Conservation (phyloP, 2,113 vertebrate species). For the Periophthalmus modestus region DNA sequence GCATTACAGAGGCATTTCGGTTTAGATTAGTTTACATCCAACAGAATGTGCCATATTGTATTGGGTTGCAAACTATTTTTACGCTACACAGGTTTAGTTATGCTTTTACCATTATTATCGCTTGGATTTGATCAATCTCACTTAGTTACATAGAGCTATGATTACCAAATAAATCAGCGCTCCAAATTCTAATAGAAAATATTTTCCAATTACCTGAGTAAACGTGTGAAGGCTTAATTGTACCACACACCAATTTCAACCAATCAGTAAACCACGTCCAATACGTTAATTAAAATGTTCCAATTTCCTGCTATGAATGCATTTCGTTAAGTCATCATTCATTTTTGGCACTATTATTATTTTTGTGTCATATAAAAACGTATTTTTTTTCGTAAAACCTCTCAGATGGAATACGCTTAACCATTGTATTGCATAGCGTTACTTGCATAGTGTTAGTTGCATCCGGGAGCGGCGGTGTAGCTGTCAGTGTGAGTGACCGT, state of each 20-base stretch:
- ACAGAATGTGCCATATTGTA: no score
- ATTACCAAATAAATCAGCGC: not conserved
- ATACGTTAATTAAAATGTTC: not conserved
- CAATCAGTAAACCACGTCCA: not conserved
- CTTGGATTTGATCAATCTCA: not conserved
- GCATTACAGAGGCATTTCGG: not conserved
- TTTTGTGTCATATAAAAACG: not conserved
- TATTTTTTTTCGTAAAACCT: not conserved
- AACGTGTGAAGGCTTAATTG: not conserved
- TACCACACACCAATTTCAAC: not conserved
- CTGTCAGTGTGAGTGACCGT: slow-evolving; percentile 32
- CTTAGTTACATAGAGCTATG: not conserved
- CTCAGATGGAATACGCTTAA: not conserved
- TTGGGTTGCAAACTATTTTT: no score
- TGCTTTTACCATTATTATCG: no score
- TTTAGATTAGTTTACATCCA: not conserved
- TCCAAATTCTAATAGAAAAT: not conserved
- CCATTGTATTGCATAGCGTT: not conserved
- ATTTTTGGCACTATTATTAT: not conserved
- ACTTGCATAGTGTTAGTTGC: not conserved
- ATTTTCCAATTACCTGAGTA: not conserved
- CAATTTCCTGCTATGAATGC: not conserved
- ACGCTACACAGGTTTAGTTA: no score
- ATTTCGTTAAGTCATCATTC: not conserved
- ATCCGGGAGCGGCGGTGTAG: not conserved